Evolutionary conservation across 2,888 invertebrate species (phyloP).

Genomic region (Tinea trinotella): DNA sequence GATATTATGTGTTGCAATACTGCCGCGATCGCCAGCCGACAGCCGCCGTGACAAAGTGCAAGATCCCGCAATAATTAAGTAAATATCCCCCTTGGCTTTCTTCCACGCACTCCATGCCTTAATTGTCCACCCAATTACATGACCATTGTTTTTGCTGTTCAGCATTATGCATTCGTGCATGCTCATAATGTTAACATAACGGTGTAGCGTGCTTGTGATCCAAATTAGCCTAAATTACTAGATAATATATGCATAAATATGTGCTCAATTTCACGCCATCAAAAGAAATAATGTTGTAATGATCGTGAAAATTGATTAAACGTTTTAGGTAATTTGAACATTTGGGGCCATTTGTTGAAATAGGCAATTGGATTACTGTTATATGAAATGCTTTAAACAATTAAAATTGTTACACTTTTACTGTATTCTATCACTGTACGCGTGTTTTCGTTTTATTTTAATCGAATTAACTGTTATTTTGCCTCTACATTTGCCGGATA

Average conservation of each 20-base stretch:
- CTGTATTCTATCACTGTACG: slow-evolving; percentile 14
- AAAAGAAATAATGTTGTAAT: not conserved
- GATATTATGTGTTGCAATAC: slow-evolving; percentile 57
- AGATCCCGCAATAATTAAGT: not conserved
- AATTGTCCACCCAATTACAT: not conserved
- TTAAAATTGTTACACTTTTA: slow-evolving; percentile 17
- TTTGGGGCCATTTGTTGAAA: not conserved
- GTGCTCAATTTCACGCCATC: not conserved
- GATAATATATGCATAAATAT: slow-evolving; percentile 9
- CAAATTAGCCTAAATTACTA: slow-evolving; percentile 14
- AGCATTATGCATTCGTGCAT: slow-evolving; percentile 11
- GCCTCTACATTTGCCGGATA: slow-evolving; percentile 43
- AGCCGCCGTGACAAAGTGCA: not conserved
- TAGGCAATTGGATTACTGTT: not conserved
- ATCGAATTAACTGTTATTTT: slow-evolving; percentile 51
- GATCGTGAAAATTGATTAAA: slow-evolving; percentile 5
- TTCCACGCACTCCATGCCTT: not conserved
- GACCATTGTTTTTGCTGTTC: slow-evolving; percentile 6
- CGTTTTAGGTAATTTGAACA: not conserved
- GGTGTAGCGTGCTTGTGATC: slow-evolving; percentile 11
- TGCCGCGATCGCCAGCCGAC: not conserved
- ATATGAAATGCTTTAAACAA: slow-evolving; percentile 9
- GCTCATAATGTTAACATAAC: slow-evolving; percentile 15
- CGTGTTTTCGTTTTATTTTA: slow-evolving; percentile 39
- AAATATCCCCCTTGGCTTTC: not conserved